These are phyloP conservation scores for Drosophila percnosoma DNA, from an alignment of 2,888 invertebrate species.

Conservation along the genomic window DNA sequence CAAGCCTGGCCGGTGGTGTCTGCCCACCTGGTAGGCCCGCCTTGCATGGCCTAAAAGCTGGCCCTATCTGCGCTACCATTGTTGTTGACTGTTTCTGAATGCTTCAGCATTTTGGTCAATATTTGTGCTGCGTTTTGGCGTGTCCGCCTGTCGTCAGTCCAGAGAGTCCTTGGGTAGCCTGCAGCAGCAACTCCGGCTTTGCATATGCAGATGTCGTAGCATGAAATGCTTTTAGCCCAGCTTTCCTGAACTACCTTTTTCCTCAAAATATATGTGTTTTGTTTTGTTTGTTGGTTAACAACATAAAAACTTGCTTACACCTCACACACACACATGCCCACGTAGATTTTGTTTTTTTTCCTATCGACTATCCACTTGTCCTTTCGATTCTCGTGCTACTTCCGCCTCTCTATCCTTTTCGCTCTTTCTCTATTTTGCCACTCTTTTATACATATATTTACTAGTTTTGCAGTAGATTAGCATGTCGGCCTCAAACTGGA, in stretches of 20 bases:
- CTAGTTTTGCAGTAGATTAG: constrained; percentile 51
- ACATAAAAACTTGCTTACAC: constrained; percentile 75
- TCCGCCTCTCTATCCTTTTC: constrained; percentile 2
- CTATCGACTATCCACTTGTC: constrained; percentile 29
- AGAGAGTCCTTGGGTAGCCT: constrained; percentile 7
- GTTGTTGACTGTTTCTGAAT: constrained; percentile 64
- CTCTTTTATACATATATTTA: neutral
- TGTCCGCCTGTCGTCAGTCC: constrained; percentile 23
- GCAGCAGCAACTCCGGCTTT: constrained; percentile 26
- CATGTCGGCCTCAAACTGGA: constrained; percentile 46
- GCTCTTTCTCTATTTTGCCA: neutral
- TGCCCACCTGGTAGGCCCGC: neutral
- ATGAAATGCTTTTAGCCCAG: constrained; percentile 61
- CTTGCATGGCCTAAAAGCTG: constrained; percentile 1
- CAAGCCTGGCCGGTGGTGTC: constrained; percentile 6
- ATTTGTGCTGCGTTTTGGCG: constrained; percentile 70
- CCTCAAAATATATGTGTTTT: constrained; percentile 5
- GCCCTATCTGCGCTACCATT: constrained; percentile 34
- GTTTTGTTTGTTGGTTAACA: constrained; percentile 58
- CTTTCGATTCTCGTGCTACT: constrained; percentile 49
- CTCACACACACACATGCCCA: constrained; percentile 39
- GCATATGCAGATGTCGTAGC: constrained; percentile 64
- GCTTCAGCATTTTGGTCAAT: constrained; percentile 71
- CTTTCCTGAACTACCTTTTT: constrained; percentile 36
- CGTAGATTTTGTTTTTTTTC: constrained; percentile 28